Percentiles rank a stretch among this genome's conserved stretches.
Conservation (phyloP, 1,140 invertebrate species). For the Micrasema minimum region DNA sequence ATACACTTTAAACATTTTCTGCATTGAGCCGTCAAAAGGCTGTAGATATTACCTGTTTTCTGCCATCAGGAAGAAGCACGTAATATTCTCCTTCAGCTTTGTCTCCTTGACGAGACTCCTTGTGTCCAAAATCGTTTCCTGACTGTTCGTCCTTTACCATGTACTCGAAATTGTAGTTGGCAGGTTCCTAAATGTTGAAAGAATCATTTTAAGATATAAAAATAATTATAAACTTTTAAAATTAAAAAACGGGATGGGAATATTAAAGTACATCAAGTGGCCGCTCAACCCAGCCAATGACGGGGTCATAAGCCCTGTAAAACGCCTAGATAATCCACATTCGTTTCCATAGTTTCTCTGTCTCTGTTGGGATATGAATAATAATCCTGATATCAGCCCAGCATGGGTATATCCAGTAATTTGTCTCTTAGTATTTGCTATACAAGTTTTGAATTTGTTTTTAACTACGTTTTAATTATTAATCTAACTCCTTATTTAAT, state of each 20-base stretch:
- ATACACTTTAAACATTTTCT: no score
- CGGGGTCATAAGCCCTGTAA: neutral
- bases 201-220: neutral
- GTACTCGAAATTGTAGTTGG: constrained; percentile 81
- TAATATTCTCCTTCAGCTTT: constrained; percentile 76
- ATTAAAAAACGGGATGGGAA: neutral
- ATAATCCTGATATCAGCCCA: no score
- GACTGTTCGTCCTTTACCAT: constrained; percentile 75
- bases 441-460: no score
- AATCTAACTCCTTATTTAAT: no score
- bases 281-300: no score
- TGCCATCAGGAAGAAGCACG: constrained; percentile 80
- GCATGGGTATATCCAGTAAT: no score
- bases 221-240: neutral
- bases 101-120: constrained; percentile 75
- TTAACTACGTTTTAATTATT: no score
- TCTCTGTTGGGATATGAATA: neutral
- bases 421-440: no score
- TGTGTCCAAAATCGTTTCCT: constrained; percentile 79
- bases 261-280: neutral
- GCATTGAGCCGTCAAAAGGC: no score
- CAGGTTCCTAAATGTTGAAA: constrained; percentile 66
- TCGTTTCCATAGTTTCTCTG: neutral
- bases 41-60: constrained; percentile 76
- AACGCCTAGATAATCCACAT: neutral